phyloP scores from a whole-genome alignment of 2,888 invertebrate species.

The Leucoptera coffeella region DNA sequence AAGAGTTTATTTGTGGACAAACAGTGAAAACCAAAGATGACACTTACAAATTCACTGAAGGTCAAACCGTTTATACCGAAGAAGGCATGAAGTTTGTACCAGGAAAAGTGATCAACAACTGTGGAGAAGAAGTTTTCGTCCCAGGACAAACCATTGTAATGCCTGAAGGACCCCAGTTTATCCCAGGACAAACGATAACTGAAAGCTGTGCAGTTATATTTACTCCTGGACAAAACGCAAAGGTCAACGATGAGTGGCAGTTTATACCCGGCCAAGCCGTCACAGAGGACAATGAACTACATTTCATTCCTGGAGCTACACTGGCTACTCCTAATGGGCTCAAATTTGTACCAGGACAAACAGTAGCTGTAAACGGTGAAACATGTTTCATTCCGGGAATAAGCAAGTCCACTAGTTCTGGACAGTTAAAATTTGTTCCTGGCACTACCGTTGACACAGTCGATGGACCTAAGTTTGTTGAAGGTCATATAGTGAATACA shows the following conservation, averaged over 20 bases:
- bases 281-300: constrained; percentile 45
- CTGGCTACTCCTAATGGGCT: constrained; percentile 56
- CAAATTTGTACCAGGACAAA: constrained; percentile 62
- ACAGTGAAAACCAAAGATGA: constrained; percentile 53
- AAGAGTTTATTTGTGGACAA: constrained; percentile 61
- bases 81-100: constrained; percentile 59
- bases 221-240: constrained; percentile 58
- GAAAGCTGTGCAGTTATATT: constrained; percentile 45
- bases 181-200: constrained; percentile 58
- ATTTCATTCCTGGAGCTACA: constrained; percentile 61
- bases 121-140: constrained; percentile 46
- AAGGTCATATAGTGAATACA: constrained; percentile 59
- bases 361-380: constrained; percentile 42
- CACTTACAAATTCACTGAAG: constrained; percentile 50
- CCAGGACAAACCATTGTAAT: constrained; percentile 58
- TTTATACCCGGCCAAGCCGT: constrained; percentile 61
- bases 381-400: constrained; percentile 57
- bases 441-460: constrained; percentile 58
- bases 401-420: constrained; percentile 28
- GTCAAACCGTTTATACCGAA: constrained; percentile 56
- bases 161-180: constrained; percentile 55
- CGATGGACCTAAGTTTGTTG: constrained; percentile 58
- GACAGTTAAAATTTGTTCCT: constrained; percentile 49
- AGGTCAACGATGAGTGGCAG: constrained; percentile 50
- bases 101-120: constrained; percentile 46